Evolutionary conservation across 2,113 vertebrate species (phyloP).

Genomic region (Dasyprocta punctata): DNA sequence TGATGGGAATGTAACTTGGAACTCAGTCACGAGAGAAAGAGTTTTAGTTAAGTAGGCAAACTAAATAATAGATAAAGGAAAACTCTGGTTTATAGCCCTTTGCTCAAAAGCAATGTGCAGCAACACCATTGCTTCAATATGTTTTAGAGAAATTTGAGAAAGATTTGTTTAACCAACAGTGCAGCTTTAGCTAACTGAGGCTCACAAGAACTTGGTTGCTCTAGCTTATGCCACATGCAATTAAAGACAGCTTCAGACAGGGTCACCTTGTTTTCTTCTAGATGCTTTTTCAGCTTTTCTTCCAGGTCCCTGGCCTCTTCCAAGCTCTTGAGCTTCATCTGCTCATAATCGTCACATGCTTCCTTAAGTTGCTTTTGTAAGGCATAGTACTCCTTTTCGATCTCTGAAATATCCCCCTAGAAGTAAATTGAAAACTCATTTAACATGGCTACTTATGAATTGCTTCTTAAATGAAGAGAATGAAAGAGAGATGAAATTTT

Average conservation of each 20-base stretch:
- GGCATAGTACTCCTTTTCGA: conserved; percentile 85
- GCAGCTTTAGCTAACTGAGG: background rate
- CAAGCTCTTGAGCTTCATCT: conserved; percentile 66
- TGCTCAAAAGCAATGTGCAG: background rate
- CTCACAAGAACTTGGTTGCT: background rate
- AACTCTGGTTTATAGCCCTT: background rate
- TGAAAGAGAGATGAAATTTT: conserved; percentile 37
- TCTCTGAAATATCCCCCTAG: conserved; percentile 91
- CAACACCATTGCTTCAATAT: background rate
- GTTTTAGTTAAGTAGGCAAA: conserved; percentile 1
- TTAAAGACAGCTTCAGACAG: background rate
- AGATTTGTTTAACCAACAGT: background rate
- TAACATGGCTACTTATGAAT: background rate
- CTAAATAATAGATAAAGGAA: background rate
- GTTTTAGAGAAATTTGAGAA: background rate
- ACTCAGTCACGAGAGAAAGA: background rate
- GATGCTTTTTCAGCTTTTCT: conserved; percentile 82
- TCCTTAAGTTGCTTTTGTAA: conserved; percentile 86
- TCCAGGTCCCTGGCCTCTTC: conserved; percentile 81
- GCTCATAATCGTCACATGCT: conserved; percentile 79
- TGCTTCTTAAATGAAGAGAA: background rate
- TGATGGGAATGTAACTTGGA: background rate
- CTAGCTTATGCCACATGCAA: accelerated
- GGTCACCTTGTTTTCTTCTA: conserved; percentile 87
- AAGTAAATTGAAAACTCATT: conserved; percentile 3